Evolutionary conservation across 1,140 invertebrate species (phyloP), one percentile per base, ranked within the genome.

Genomic region (Aphaenogaster ashmeadi): DNA sequence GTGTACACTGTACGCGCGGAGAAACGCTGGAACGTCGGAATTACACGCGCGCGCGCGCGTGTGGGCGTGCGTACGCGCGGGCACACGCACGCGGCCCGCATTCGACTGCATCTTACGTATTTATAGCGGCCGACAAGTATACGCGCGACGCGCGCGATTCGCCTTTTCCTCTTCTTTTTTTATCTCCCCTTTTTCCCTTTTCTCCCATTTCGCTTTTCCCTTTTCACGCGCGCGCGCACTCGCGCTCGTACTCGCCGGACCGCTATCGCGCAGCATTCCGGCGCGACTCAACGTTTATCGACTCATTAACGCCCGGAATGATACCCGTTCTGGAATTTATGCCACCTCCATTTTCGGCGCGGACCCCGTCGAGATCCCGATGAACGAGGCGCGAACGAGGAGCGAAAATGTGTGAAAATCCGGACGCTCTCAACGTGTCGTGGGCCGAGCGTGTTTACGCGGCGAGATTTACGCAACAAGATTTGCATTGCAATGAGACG

Each of bases 71-170:
- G 41, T 38, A 21, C 50, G 50, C 64, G 38, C 64, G 47, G 15
- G 52, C 66, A 56, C 64, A 72, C 67, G 80, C 47, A 80, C 41
- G 56, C 75, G 62, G 78, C 80, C 67, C 67, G 80, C 80, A 74
- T 84, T 84, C 80, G 69, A 62, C 80, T 84, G 80, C 80, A 84
- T 84, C 69, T 84, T 75, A 75, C 69, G 80, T 84, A 84, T 84
- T 84, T 84, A 84, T 84, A 84, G 69, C 54, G 69, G 33, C 21
- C 69, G 44, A 75, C 80, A 69, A 84, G 33, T 60, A 50, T 84
- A 84, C 80, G 80, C 80, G 78, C 78, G 64, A 66, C 78, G 77
- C 78, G 44, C 44, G 50, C 67, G 80, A 80, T 38, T 50, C 38
- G 47, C 78, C 62, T 67, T 54, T 38, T 38, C 41, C 18, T 33